These are phyloP conservation scores for Argyra leucocephala DNA, from an alignment of 2,888 invertebrate species.

Conservation along the genomic window DNA sequence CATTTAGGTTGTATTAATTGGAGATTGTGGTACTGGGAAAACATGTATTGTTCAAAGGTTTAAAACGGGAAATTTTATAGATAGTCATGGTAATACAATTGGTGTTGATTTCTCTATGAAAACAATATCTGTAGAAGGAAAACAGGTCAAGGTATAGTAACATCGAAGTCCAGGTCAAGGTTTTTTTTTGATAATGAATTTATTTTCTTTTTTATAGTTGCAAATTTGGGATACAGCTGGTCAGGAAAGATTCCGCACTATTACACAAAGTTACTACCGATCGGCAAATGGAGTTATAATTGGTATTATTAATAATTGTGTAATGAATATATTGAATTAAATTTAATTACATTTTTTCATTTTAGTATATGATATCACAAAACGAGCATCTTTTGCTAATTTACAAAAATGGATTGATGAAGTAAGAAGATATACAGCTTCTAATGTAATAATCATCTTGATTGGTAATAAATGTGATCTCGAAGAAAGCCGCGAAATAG, in stretches of 20 bases:
- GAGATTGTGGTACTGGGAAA: slow-evolving; percentile 84
- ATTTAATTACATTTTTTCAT: slow-evolving; percentile 3
- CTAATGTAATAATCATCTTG: slow-evolving; percentile 78
- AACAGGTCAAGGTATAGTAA: slow-evolving; percentile 76
- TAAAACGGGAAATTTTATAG: slow-evolving; percentile 90
- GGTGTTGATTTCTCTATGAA: slow-evolving; percentile 99
- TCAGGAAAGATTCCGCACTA: slow-evolving; percentile 90
- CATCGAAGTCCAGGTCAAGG: slow-evolving; percentile 10
- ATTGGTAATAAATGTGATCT: slow-evolving; percentile 90
- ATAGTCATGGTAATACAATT: slow-evolving; percentile 91
- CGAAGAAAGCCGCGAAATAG: slow-evolving; percentile 70
- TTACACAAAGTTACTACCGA: slow-evolving; percentile 94
- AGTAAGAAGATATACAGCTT: slow-evolving; percentile 85
- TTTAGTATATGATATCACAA: slow-evolving; percentile 88
- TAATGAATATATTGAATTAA: slow-evolving; percentile 6
- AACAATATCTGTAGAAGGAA: slow-evolving; percentile 85
- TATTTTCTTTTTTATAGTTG: slow-evolving; percentile 28
- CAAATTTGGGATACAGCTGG: slow-evolving; percentile 98
- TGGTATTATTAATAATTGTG: slow-evolving; percentile 52
- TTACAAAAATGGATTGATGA: slow-evolving; percentile 94
- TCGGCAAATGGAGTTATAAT: slow-evolving; percentile 95
- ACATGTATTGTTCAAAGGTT: slow-evolving; percentile 93
- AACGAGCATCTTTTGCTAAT: slow-evolving; percentile 80
- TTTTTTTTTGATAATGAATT: background rate
- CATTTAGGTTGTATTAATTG: slow-evolving; percentile 66